Percentiles rank a stretch among this genome's conserved stretches.
Conservation (phyloP, 2,113 vertebrate species). For the Poeciliopsis prolifica region DNA sequence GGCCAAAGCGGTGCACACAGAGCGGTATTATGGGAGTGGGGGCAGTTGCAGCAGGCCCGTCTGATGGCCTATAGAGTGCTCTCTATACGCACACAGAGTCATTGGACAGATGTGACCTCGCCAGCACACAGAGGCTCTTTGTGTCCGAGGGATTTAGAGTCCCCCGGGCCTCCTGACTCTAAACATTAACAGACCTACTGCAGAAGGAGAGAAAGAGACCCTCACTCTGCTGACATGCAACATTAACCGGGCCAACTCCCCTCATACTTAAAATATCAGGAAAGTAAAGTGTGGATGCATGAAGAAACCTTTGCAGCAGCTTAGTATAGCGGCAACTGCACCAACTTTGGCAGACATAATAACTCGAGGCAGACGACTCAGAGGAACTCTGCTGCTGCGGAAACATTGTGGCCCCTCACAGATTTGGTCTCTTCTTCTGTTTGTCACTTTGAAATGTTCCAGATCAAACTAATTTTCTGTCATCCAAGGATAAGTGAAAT, state of each 20-base stretch:
- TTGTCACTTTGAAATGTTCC: no score
- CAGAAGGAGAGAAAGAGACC: slow-evolving; percentile 67
- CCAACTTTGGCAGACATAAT: slow-evolving; percentile 44
- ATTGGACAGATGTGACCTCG: slow-evolving; percentile 82
- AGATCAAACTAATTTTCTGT: background rate
- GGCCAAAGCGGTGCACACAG: slow-evolving; percentile 61
- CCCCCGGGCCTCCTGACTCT: slow-evolving; percentile 79
- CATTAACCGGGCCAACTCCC: slow-evolving; percentile 65
- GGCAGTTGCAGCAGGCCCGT: slow-evolving; percentile 70
- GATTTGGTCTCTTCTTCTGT: no score
- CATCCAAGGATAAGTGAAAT: background rate
- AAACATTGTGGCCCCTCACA: no score
- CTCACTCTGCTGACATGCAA: slow-evolving; percentile 74
- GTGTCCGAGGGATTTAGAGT: slow-evolving; percentile 80
- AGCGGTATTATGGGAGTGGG: slow-evolving; percentile 69
- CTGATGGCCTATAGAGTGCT: slow-evolving; percentile 72
- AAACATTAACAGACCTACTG: slow-evolving; percentile 83
- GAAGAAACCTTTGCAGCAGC: slow-evolving; percentile 23
- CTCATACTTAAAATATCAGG: slow-evolving; percentile 54
- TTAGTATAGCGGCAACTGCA: slow-evolving; percentile 34
- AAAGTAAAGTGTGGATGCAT: slow-evolving; percentile 46
- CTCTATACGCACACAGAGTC: slow-evolving; percentile 75
- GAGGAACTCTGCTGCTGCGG: slow-evolving; percentile 26
- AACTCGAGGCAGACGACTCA: slow-evolving; percentile 55
- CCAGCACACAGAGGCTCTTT: slow-evolving; percentile 82